Conservation (phyloP, 2,797 vertebrate species). For the Paedocypris micromegethes region DNA sequence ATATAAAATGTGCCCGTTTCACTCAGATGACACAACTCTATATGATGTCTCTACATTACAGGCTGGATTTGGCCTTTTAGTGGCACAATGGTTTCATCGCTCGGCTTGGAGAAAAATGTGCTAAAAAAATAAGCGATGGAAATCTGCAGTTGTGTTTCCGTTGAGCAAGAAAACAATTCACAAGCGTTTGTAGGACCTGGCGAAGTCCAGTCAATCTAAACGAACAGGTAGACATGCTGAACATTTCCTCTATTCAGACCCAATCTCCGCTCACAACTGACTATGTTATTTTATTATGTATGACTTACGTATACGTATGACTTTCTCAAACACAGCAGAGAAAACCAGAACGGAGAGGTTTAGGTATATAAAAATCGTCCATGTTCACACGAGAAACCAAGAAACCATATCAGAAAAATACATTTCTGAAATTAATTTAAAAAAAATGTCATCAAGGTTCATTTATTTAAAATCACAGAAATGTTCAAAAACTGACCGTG, state of each 20-base stretch:
- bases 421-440: too few species aligned
- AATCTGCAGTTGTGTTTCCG: constrained; percentile 27
- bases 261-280: constrained; percentile 26
- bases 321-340: constrained; percentile 1
- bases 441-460: too few species aligned
- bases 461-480: too few species aligned
- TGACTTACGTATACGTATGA: constrained; percentile 14
- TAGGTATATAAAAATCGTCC: too few species aligned
- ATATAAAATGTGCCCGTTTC: too few species aligned
- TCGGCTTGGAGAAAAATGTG: constrained; percentile 1
- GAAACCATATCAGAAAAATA: too few species aligned
- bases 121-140: constrained; percentile 12
- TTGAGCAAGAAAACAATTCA: constrained; percentile 23
- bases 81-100: constrained; percentile 7
- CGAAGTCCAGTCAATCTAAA: constrained; percentile 43
- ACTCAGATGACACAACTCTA: too few species aligned
- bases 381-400: too few species aligned
- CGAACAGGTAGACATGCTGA: constrained; percentile 2
- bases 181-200: constrained; percentile 22
- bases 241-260: constrained; percentile 24
- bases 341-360: too few species aligned
- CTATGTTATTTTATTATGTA: constrained; percentile 18
- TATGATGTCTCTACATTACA: too few species aligned
- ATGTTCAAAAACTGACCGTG: too few species aligned
- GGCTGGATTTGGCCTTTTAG: too few species aligned